A percentile compares a stretch with the other conserved stretches of the same genome.
These are phyloP conservation scores for Aselliscus stoliczkanus DNA, from an alignment of 2,797 vertebrate species.

Conservation along the genomic window DNA sequence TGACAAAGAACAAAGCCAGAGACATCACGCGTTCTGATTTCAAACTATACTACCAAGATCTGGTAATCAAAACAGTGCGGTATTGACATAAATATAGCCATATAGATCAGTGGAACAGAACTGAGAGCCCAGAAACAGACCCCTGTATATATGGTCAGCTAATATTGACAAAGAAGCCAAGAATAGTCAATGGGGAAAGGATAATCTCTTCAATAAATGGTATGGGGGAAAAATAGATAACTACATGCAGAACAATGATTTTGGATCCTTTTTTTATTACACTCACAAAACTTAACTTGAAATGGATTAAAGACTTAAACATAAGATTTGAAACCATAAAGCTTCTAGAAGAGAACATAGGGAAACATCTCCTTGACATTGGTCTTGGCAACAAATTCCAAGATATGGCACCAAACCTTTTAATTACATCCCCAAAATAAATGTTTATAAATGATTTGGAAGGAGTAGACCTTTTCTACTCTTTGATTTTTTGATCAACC, in stretches of 20 bases:
- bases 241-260: background rate
- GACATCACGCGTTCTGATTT: background rate
- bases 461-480: background rate
- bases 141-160: background rate
- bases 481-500: background rate
- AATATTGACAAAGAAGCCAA: background rate
- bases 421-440: background rate
- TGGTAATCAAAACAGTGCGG: background rate
- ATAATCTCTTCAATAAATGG: background rate
- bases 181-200: background rate
- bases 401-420: background rate
- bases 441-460: background rate
- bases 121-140: background rate
- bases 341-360: background rate
- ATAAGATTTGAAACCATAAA: background rate
- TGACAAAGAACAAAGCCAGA: background rate
- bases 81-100: background rate
- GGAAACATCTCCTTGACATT: background rate
- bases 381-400: background rate
- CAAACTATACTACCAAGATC: background rate
- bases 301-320: background rate
- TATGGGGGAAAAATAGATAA: background rate
- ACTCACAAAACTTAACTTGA: background rate
- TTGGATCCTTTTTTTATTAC: background rate
- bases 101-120: background rate